phyloP scores from a whole-genome alignment of 2,797 vertebrate genomes.

The Vultur gryphus region DNA sequence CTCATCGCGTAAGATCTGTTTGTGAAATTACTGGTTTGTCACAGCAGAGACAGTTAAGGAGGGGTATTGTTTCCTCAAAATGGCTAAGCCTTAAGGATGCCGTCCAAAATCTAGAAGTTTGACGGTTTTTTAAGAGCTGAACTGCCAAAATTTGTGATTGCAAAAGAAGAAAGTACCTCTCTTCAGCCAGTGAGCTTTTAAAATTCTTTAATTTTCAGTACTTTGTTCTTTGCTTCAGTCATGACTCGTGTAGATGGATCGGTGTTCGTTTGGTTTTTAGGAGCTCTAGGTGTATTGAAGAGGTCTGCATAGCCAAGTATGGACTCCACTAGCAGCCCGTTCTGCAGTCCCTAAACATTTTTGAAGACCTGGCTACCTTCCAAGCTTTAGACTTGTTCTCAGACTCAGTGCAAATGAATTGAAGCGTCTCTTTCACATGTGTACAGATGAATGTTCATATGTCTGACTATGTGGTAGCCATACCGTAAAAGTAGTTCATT shows the following conservation, averaged over 20 bases:
- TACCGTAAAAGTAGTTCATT: not conserved
- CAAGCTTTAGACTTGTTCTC: not conserved
- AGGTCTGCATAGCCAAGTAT: not conserved
- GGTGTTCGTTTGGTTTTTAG: not conserved
- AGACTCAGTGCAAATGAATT: not conserved
- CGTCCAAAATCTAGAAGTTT: not conserved
- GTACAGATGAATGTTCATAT: not conserved
- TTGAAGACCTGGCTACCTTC: not conserved
- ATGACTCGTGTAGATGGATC: not conserved
- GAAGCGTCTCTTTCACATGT: not conserved
- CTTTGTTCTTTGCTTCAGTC: not conserved
- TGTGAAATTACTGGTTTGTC: not conserved
- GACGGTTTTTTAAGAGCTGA: not conserved
- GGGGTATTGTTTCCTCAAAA: not conserved
- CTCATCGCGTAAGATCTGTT: not conserved
- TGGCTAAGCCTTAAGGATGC: not conserved
- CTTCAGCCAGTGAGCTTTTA: not conserved
- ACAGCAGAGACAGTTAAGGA: not conserved
- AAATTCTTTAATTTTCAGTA: not conserved
- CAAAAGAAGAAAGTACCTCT: not conserved
- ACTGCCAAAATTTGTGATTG: not conserved
- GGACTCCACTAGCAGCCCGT: fast-evolving
- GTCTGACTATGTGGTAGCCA: not conserved
- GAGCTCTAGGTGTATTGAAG: not conserved
- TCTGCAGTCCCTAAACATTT: not conserved